Evolutionary conservation across 2,888 invertebrate genomes (phyloP), one percentile per base, ranked within the genome.

Genomic region (Neuroscelio doddi): DNA sequence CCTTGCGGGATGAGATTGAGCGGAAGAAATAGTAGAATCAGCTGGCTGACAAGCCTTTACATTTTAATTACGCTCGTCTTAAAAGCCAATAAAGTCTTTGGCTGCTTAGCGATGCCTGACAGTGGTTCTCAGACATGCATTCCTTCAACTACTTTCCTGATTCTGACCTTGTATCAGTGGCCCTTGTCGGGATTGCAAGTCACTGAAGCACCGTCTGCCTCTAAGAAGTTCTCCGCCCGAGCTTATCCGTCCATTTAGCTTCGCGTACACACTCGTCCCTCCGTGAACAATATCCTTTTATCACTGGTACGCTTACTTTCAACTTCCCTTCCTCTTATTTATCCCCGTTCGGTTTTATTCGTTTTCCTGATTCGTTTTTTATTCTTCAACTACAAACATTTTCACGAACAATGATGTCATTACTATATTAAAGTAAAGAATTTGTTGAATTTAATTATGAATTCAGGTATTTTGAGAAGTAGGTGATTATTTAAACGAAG

Each of bases 41-140:
- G 57, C 59, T 58, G 64, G 61, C 75, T 76, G 76, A 75, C 77
- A 80, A 78, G 78, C 79, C 78, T 80, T 79, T 77, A 79, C 76
- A 78, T 80, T 80, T 80, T 80, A 80, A 80, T 80, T 80, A 80
- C 76, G 72, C 73, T 66, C 71, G 73, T 77, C 77, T 80, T 80
- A 75, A 79, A 80, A 77, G 78, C 77, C 77, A 79, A 81, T 80
- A 78, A 76, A 79, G 74, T 76, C 78, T 73, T 74, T 53, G 70
- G 69, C 53, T 67, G 72, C 68, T 67, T 73, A 68, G 69, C 62
- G 38, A 63, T 55, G 57, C 59, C 67, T 58, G 50, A 46, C 73
- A 73, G 72, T 57, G 69, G 69, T 59, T 71, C 75, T 75, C 74
- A 74, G 69, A 64, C 66, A 56, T 39, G 36, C 38, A 57, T 30